phyloP scores from a whole-genome alignment of 2,888 invertebrate species.

The Drosophila koepferae region DNA sequence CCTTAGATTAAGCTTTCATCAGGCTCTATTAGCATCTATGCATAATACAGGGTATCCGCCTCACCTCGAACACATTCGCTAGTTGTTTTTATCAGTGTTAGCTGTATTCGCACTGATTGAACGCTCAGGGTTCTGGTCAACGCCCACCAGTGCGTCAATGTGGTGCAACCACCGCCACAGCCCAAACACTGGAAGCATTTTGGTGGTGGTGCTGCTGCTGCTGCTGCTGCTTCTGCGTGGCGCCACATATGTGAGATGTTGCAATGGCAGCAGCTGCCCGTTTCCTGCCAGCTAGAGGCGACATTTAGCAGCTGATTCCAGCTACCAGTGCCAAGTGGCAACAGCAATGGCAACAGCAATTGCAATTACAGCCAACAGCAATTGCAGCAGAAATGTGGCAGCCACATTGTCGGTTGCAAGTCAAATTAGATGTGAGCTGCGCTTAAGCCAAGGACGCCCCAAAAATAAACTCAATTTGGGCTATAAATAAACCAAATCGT shows the following conservation, averaged over 20 bases:
- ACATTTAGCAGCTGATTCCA: conserved; percentile 55
- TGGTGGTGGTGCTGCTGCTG: not conserved
- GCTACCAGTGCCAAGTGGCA: conserved; percentile 24
- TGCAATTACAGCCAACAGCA: conserved; percentile 37
- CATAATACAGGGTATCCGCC: conserved; percentile 5
- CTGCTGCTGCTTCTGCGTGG: conserved; percentile 12
- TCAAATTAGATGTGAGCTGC: conserved; percentile 56
- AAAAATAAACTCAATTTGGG: conserved; percentile 65
- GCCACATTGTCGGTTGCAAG: conserved; percentile 38
- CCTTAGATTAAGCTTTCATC: not conserved
- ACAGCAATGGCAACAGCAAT: not conserved
- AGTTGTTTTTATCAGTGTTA: conserved; percentile 13
- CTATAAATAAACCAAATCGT: conserved; percentile 71
- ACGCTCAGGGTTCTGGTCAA: conserved; percentile 27
- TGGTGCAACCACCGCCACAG: conserved; percentile 18
- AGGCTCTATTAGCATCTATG: too few species aligned
- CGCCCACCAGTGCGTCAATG: conserved; percentile 42
- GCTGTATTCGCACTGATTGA: conserved; percentile 41
- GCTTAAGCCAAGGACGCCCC: conserved; percentile 59
- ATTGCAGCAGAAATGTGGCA: conserved; percentile 20
- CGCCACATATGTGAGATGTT: conserved; percentile 43
- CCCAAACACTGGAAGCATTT: conserved; percentile 2
- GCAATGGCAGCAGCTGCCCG: conserved; percentile 29
- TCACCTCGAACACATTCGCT: not conserved
- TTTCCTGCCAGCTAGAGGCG: conserved; percentile 52